Percentiles rank a stretch among this genome's conserved stretches.
Conservation (phyloP, 2,797 vertebrate species). For the Sebastes paucispinis region DNA sequence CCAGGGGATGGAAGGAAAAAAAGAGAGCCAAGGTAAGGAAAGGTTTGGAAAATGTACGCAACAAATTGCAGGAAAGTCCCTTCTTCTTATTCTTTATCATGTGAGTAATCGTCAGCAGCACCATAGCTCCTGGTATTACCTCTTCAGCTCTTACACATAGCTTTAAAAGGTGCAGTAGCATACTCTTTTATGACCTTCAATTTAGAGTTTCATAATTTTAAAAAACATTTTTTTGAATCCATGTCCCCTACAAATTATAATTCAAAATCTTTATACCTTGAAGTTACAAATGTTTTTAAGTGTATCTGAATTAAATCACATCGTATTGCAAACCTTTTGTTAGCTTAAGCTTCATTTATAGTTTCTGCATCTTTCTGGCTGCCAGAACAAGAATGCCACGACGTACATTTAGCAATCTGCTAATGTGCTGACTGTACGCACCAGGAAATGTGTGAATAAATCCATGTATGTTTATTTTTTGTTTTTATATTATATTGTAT, state of each 20-base stretch:
- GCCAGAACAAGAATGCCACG: not conserved
- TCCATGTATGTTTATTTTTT: not conserved
- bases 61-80: not conserved
- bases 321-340: not conserved
- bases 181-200: not conserved
- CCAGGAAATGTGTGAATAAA: not conserved
- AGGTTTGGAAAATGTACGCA: not conserved
- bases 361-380: not conserved
- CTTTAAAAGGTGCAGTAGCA: not conserved
- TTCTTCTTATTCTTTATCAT: not conserved
- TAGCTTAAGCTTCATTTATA: not conserved
- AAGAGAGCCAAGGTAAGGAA: not conserved
- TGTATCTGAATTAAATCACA: not conserved
- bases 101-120: not conserved
- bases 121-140: not conserved
- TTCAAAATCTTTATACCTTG: too few relatives aligned
- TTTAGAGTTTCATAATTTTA: not conserved
- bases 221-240: too few relatives aligned
- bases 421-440: not conserved
- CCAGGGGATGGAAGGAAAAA: constrained; percentile 2
- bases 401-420: not conserved
- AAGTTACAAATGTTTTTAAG: too few relatives aligned
- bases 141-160: not conserved
- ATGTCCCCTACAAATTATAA: too few relatives aligned
- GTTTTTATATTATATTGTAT: too few relatives aligned